Evolutionary conservation across 2,797 vertebrate species (phyloP).

Genomic region (Enteromius trimaculatus): DNA sequence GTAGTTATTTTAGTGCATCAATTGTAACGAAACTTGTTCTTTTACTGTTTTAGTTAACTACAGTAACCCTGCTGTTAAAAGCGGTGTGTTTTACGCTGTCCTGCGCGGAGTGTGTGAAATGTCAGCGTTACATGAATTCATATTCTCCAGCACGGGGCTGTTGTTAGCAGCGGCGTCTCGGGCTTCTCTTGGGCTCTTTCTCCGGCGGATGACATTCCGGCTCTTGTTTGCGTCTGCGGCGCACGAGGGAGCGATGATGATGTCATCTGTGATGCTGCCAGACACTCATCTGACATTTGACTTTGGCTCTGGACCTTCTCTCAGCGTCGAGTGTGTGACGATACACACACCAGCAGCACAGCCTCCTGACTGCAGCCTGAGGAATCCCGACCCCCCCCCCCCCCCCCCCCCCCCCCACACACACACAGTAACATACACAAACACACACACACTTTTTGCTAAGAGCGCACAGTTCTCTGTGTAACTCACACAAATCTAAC

Average conservation of each 20-base stretch:
- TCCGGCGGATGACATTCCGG: slow-evolving; percentile 43
- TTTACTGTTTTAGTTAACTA: neutral
- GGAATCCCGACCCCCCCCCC: slow-evolving; percentile 20
- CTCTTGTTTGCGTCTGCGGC: slow-evolving; percentile 46
- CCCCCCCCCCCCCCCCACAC: too few species aligned
- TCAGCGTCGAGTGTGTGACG: slow-evolving; percentile 60
- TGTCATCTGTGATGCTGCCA: slow-evolving; percentile 54
- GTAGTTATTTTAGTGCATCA: too few species aligned
- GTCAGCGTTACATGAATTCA: neutral
- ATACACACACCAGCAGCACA: slow-evolving; percentile 43
- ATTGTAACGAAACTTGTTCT: too few species aligned
- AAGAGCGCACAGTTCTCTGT: too few species aligned
- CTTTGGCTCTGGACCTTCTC: slow-evolving; percentile 58
- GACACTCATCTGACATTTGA: slow-evolving; percentile 58
- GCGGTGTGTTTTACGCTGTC: neutral
- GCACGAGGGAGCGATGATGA: slow-evolving; percentile 48
- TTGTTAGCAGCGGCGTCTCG: neutral
- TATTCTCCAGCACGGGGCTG: neutral
- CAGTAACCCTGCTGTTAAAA: neutral
- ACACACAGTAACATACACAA: too few species aligned
- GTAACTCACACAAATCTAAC: too few species aligned
- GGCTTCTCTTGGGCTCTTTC: slow-evolving; percentile 34
- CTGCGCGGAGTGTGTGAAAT: neutral
- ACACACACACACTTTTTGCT: too few species aligned
- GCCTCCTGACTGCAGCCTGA: slow-evolving; percentile 23